These are phyloP conservation scores for Chloromyia formosa DNA, from an alignment of 2,888 invertebrate genomes.

Conservation along the genomic window DNA sequence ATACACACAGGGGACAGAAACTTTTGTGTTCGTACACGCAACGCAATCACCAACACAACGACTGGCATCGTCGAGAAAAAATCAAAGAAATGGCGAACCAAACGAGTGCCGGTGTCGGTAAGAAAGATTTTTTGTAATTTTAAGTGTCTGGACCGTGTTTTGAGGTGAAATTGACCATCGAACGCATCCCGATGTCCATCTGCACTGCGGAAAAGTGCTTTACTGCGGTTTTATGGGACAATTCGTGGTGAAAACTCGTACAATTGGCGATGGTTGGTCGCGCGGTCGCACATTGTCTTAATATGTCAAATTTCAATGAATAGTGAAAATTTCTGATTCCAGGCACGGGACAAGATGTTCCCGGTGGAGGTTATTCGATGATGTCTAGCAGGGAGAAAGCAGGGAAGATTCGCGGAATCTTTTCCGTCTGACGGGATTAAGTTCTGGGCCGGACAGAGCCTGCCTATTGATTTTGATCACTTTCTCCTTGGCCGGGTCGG, in stretches of 20 bases:
- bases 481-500: constrained; percentile 7
- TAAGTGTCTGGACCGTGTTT: constrained; percentile 23
- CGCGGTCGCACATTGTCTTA: constrained; percentile 38
- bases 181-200: background rate
- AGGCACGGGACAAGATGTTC: background rate
- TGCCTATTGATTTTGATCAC: constrained; percentile 42
- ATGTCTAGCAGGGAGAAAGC: background rate
- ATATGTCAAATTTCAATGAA: constrained; percentile 27
- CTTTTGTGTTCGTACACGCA: constrained; percentile 20
- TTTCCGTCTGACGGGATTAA: background rate
- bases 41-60: constrained; percentile 16
- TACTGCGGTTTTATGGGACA: background rate
- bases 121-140: constrained; percentile 60
- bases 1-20: background rate
- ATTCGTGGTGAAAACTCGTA: background rate
- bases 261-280: constrained; percentile 16
- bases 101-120: constrained; percentile 90
- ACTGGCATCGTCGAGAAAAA: constrained; percentile 26
- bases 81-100: constrained; percentile 78
- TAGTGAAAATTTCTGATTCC: constrained; percentile 28
- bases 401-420: background rate
- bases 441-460: background rate
- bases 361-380: background rate
- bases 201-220: background rate
- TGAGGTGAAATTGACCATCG: background rate